Evolutionary conservation across 2,113 vertebrate species (phyloP), one percentile per base, ranked within the genome.

Genomic region (Callopanchax toddi): DNA sequence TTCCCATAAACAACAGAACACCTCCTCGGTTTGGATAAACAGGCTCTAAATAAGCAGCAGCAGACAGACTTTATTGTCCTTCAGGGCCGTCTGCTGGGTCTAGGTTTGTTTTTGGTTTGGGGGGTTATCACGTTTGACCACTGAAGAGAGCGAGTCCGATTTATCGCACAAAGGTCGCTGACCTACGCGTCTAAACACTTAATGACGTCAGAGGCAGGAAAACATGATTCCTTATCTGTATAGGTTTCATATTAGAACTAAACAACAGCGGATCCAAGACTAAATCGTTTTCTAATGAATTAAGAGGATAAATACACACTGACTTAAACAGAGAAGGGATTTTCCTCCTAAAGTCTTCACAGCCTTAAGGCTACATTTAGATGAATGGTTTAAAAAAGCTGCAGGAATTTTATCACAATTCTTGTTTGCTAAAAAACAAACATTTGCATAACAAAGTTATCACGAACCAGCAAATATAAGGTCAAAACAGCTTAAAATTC

Each of bases 121-220:
- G 18, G 13, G 80, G 79, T 79, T 67, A 76, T 84, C 69, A 34
- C 3, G 34, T 60, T 71, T 67, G 69, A 79, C 66, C 29, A 2
- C 20, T 50, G 54, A 50, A 21, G 36, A 37, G 37, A 34, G 17
- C 6, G 23, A 2, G 56, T 68, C 61, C 1, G 4, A 25, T 36
- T 67, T 66, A 86, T 83, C 80, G 74, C 64, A 25, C 16, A 6
- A 3, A 61, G 63, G 71, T 81, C 65, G 45, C 2, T 25, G 57
- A 69, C 61, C 67, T 12, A n/a, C 42, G 13, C 60, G 36, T 40
- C 34, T 11, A 40, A 46, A 18, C 21, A 42, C 53, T 16, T 25
- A 74, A 64, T 7, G 22, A 22, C 1, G 22, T 62, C 49, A 54
- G 46, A 39, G 43, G 67, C 69, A 73, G 66, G 69, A 75, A 70